phyloP scores from a whole-genome alignment of 2,888 invertebrate genomes.

The Dioctria linearis region DNA sequence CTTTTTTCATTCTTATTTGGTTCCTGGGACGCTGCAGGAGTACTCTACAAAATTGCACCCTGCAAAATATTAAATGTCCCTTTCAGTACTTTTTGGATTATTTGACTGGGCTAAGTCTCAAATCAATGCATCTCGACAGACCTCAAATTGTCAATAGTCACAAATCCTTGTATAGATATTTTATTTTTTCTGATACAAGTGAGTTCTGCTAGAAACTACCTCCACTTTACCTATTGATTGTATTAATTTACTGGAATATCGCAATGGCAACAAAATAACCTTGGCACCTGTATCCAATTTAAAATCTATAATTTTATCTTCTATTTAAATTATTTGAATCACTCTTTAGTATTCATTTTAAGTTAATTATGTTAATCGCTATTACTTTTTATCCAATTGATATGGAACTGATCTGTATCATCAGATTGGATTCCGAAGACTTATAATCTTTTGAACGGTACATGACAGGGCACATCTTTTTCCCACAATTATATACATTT shows the following conservation, averaged over 20 bases:
- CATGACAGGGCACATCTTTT: constrained; percentile 35
- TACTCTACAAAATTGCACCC: too few species aligned
- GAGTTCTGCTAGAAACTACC: constrained; percentile 45
- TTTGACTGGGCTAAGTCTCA: not conserved
- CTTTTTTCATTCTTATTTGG: too few species aligned
- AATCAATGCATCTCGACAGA: constrained; percentile 43
- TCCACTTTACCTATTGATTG: constrained; percentile 45
- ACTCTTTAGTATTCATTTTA: not conserved
- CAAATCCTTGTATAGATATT: constrained; percentile 56
- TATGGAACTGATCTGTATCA: constrained; percentile 9
- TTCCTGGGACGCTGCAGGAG: too few species aligned
- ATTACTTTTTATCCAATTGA: not conserved
- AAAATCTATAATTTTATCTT: constrained; percentile 16
- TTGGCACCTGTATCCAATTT: constrained; percentile 53
- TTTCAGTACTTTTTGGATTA: too few species aligned
- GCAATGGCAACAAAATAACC: constrained; percentile 41
- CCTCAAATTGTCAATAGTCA: constrained; percentile 55
- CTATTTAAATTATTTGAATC: constrained; percentile 34
- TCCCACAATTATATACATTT: constrained; percentile 28
- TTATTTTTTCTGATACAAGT: constrained; percentile 56
- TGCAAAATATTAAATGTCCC: too few species aligned
- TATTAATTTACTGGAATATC: not conserved
- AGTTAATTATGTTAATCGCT: not conserved
- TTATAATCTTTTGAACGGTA: not conserved
- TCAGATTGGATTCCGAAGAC: not conserved